Conservation (phyloP, 2,113 vertebrate species). For the Rissa tridactyla region DNA sequence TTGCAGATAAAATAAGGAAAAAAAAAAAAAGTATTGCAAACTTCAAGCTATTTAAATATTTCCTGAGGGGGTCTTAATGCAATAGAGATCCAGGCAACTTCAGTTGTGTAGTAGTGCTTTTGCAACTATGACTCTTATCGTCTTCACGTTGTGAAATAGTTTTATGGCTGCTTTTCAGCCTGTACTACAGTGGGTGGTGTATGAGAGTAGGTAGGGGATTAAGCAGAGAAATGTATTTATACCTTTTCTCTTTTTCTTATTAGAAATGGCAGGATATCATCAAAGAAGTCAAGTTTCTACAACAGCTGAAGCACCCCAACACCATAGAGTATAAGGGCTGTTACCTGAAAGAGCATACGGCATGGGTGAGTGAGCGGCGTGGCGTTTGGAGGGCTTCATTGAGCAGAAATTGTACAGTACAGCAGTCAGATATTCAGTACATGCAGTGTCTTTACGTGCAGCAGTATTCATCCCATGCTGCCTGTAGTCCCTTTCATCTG, state of each 20-base stretch:
- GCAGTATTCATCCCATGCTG: background rate
- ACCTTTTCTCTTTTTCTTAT: background rate
- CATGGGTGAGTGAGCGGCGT: slow-evolving; percentile 83
- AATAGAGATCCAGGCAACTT: background rate
- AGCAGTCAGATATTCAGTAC: background rate
- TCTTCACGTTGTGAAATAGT: background rate
- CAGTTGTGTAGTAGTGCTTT: background rate
- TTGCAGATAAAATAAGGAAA: background rate
- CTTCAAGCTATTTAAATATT: background rate
- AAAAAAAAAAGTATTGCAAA: background rate
- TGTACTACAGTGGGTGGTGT: background rate
- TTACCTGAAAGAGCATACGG: slow-evolving; percentile 97
- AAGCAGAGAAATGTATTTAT: background rate
- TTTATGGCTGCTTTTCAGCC: background rate
- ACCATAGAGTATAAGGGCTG: slow-evolving; percentile 99
- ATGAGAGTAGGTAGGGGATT: background rate
- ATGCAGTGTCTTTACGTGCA: background rate
- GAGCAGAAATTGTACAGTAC: background rate
- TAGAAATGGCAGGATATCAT: slow-evolving; percentile 99
- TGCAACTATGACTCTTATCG: background rate
- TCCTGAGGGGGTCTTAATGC: background rate
- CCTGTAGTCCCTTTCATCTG: background rate
- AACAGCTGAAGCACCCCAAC: slow-evolving; percentile 94
- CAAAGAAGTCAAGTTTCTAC: slow-evolving; percentile 97
- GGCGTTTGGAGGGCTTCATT: background rate